Percentiles rank a stretch among this genome's conserved stretches.
Evolutionary conservation across 2,113 vertebrate genomes (phyloP).

Genomic region (Zosterops lateralis): DNA sequence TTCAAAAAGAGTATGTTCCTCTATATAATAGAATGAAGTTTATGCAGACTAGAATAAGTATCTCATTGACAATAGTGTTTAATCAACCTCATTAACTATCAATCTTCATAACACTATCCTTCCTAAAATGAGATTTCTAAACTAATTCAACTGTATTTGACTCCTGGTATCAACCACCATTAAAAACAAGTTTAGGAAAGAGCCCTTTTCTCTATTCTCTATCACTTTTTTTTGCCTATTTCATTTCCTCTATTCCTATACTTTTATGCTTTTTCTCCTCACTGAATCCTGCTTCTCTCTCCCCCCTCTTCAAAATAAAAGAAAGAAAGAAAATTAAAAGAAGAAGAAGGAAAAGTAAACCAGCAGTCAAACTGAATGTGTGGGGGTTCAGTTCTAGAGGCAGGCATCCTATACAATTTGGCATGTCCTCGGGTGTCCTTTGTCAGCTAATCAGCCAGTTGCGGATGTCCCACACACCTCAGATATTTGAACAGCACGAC

Average conservation of each 20-base stretch:
- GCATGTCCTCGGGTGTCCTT: background rate
- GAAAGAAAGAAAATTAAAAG: background rate
- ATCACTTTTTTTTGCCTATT: background rate
- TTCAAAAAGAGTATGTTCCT: background rate
- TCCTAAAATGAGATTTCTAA: background rate
- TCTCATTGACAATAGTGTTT: background rate
- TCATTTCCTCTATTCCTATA: background rate
- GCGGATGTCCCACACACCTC: background rate
- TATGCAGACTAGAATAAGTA: background rate
- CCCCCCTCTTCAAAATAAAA: background rate
- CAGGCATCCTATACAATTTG: background rate
- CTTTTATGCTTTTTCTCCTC: background rate
- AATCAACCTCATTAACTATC: background rate
- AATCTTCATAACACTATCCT: background rate
- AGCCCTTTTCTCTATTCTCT: background rate
- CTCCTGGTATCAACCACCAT: background rate
- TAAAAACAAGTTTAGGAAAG: background rate
- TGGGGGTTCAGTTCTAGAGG: background rate
- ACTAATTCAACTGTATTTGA: background rate
- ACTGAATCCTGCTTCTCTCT: background rate
- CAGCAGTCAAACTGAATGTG: background rate
- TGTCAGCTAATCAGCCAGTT: background rate
- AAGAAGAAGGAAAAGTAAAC: background rate
- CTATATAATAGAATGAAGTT: background rate
- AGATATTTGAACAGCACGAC: background rate